A percentile compares a stretch with the other conserved stretches of the same genome.
These are phyloP conservation scores for Condylostylus longicornis DNA, from an alignment of 1,140 invertebrate genomes.

Conservation along the genomic window DNA sequence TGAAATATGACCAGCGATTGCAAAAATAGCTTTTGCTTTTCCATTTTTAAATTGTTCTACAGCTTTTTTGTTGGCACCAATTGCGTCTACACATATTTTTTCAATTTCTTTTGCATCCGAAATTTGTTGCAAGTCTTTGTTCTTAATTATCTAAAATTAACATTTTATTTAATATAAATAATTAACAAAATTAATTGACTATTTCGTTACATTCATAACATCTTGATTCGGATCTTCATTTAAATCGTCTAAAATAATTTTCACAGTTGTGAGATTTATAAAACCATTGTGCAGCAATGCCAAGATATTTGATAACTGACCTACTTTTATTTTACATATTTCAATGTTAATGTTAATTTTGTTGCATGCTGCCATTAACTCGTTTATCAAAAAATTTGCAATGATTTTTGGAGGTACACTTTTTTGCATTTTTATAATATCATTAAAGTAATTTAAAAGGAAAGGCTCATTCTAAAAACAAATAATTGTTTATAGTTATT, in stretches of 20 bases:
- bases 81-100: slow-evolving; percentile 42
- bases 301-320: slow-evolving; percentile 42
- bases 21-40: slow-evolving; percentile 51
- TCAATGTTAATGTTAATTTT: slow-evolving; percentile 42
- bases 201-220: too few species aligned
- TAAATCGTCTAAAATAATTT: slow-evolving; percentile 39
- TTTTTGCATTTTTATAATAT: slow-evolving; percentile 35
- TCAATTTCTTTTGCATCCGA: slow-evolving; percentile 42
- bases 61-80: slow-evolving; percentile 50
- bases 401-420: slow-evolving; percentile 40
- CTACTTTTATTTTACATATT: slow-evolving; percentile 33
- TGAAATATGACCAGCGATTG: slow-evolving; percentile 42
- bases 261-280: slow-evolving; percentile 45
- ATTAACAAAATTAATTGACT: neutral
- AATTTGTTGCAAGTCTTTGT: slow-evolving; percentile 48
- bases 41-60: slow-evolving; percentile 50
- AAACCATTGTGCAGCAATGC: slow-evolving; percentile 38
- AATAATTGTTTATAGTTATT: neutral
- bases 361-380: slow-evolving; percentile 46
- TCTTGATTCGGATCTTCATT: slow-evolving; percentile 17
- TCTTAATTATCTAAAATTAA: slow-evolving; percentile 41
- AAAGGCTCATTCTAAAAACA: slow-evolving; percentile 47
- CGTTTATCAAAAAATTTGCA: slow-evolving; percentile 50
- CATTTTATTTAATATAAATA: neutral
- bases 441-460: slow-evolving; percentile 44